A percentile compares a stretch with the other conserved stretches of the same genome.
phyloP scores from a whole-genome alignment of 2,797 vertebrate species.

The Takifugu ocellatus region DNA sequence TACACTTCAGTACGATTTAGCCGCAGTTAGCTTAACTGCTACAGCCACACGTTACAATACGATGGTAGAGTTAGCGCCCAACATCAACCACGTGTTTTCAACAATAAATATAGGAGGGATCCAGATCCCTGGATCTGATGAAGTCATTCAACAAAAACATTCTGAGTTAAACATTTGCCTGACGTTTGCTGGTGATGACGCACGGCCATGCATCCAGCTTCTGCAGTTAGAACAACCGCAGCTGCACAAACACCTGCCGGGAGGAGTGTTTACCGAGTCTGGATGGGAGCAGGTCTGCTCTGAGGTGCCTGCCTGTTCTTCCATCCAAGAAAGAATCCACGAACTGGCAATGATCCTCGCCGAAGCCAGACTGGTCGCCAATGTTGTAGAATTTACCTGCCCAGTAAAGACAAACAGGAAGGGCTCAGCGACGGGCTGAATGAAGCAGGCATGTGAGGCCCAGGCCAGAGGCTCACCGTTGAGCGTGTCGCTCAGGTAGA shows the following conservation, averaged over 20 bases:
- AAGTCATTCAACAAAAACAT: too few species aligned
- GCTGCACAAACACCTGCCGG: background rate
- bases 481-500: conserved; percentile 93
- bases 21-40: too few species aligned
- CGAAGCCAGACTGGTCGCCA: conserved; percentile 90
- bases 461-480: conserved; percentile 75
- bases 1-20: background rate
- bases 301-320: conserved; percentile 83
- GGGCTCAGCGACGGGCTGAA: background rate
- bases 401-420: background rate
- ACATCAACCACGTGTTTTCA: too few species aligned
- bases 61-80: background rate
- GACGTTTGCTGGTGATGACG: background rate
- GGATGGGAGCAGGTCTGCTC: conserved; percentile 79
- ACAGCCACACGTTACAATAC: too few species aligned
- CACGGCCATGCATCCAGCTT: background rate
- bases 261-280: conserved; percentile 71
- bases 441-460: too few species aligned
- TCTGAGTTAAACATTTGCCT: too few species aligned
- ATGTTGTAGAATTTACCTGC: conserved; percentile 94
- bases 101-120: too few species aligned
- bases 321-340: conserved; percentile 96
- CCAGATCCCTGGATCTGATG: too few species aligned
- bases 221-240: background rate
- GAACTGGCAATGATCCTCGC: conserved; percentile 97